phyloP scores from a whole-genome alignment of 1,140 invertebrate species.

The Bombus ignitus region DNA sequence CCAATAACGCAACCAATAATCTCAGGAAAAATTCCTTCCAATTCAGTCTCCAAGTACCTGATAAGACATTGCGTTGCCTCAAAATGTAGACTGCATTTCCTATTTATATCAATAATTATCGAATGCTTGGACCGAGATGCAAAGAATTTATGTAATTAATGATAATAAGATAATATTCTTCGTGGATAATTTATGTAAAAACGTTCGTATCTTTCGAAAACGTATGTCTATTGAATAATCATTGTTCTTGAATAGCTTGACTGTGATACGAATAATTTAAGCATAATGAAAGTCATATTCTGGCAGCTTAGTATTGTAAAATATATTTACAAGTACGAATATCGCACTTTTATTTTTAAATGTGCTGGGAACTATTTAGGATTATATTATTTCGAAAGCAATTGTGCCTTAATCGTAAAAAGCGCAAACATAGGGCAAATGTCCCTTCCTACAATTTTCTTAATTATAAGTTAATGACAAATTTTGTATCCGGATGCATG shows the following conservation, averaged over 20 bases:
- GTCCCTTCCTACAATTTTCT: not conserved
- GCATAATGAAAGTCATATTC: not conserved
- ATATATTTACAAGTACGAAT: not conserved
- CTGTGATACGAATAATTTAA: constrained; percentile 26
- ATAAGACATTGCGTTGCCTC: constrained; percentile 89
- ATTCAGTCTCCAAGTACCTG: constrained; percentile 87
- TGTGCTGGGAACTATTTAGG: not conserved
- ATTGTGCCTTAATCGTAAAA: not conserved
- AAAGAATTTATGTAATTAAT: not conserved
- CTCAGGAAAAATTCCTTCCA: constrained; percentile 84
- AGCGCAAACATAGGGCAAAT: not conserved
- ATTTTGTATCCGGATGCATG: not conserved
- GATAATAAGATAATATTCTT: not conserved
- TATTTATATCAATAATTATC: not conserved
- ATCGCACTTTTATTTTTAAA: not conserved
- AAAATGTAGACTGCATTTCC: constrained; percentile 80
- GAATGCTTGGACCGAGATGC: not conserved
- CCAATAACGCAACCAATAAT: constrained; percentile 74
- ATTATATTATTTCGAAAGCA: too few relatives aligned
- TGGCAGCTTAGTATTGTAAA: not conserved
- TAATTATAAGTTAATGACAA: not conserved
- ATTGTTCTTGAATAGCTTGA: not conserved
- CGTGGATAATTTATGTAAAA: constrained; percentile 1
- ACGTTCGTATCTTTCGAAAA: not conserved
- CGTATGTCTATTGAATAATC: not conserved